Base-by-base conservation (phyloP, 2,113 vertebrate genomes). In the Megaptera novaeangliae region DNA sequence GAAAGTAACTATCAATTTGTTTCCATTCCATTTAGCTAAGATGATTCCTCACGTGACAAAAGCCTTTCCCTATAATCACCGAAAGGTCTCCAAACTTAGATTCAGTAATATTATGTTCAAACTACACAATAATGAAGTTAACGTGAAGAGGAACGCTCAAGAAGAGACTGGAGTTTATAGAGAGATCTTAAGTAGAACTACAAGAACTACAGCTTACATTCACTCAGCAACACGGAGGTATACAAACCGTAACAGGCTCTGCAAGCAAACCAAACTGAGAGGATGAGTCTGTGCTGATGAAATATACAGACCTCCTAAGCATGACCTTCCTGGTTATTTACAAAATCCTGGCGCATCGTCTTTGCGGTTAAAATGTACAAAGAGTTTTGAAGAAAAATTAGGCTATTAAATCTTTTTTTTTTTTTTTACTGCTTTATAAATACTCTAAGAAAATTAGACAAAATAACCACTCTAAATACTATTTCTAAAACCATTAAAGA, bases 401-500 rank as follows among this genome's bases (percentile, higher is more conserved):
- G 27, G 18, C 9, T 91, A 93, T 66, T 68, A 52, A 18, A 66
- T 36, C 55, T 88, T 75, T 87, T 57, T 95, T 36, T 36, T 36
- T 36, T 36, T 91, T 96, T 94, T 46, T 21, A 49, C 52, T 81
- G 46, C 9, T 88, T 91, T 84, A 80, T 41, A 97, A 83, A 77
- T 77, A 86, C 34, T 20, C 5, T 75, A 14, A 75, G 55, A 75
- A 82, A 95, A 84, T 59, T 2, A 91, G 21, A 75, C 8, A 80
- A 94, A 93, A 85, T 49, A 83, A 94, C 61, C 23, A 72, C 11
- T 74, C 41, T 89, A 74, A 95, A 72, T 68, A 91, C 12, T 88
- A 61, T 44, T 63, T 81, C 20, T 89, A 59, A 95, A 93, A 66
- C 13, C 74, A 92, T 36, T 71, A 69, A 61, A 91, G 68, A 39